Conservation (phyloP, 2,888 invertebrate species). For the Drosophila flavopinicola region DNA sequence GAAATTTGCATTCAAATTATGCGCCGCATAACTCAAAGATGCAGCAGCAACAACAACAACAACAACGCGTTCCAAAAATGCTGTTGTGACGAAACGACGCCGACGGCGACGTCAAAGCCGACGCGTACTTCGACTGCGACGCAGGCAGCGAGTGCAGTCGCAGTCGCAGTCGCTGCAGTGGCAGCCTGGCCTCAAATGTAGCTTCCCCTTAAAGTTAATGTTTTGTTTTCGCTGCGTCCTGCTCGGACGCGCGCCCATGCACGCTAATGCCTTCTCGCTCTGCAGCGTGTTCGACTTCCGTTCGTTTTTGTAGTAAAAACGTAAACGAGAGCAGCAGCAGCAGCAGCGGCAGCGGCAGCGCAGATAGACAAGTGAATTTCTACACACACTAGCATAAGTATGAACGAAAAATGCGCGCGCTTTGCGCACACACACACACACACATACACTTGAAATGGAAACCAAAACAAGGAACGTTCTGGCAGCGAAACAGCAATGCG, state of each 20-base stretch:
- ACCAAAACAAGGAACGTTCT: slow-evolving; percentile 60
- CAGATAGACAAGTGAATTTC: slow-evolving; percentile 60
- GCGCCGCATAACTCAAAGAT: slow-evolving; percentile 29
- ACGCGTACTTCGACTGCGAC: slow-evolving; percentile 30
- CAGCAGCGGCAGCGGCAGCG: slow-evolving; percentile 2
- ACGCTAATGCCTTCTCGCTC: slow-evolving; percentile 24
- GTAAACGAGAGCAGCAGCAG: slow-evolving; percentile 52
- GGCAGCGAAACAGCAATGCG: slow-evolving; percentile 24
- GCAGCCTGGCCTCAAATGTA: slow-evolving; percentile 38
- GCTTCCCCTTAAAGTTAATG: slow-evolving; percentile 69
- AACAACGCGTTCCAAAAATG: slow-evolving; percentile 32
- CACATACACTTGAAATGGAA: slow-evolving; percentile 45
- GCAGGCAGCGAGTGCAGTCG: slow-evolving; percentile 17
- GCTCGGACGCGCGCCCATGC: slow-evolving; percentile 44
- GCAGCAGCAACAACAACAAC: slow-evolving; percentile 18
- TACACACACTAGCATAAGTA: slow-evolving; percentile 34
- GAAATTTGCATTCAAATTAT: slow-evolving; percentile 50
- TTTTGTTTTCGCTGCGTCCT: slow-evolving; percentile 76
- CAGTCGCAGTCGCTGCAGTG: slow-evolving; percentile 37
- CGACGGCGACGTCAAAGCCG: not conserved
- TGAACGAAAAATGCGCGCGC: slow-evolving; percentile 64
- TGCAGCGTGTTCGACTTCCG: slow-evolving; percentile 57
- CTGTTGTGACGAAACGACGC: slow-evolving; percentile 58
- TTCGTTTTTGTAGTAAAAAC: slow-evolving; percentile 59
- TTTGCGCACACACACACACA: slow-evolving; percentile 29